These are phyloP conservation scores for Echinarachnius parma DNA, from an alignment of 53 echinoderm and acorn worm genomes.

Conservation along the genomic window DNA sequence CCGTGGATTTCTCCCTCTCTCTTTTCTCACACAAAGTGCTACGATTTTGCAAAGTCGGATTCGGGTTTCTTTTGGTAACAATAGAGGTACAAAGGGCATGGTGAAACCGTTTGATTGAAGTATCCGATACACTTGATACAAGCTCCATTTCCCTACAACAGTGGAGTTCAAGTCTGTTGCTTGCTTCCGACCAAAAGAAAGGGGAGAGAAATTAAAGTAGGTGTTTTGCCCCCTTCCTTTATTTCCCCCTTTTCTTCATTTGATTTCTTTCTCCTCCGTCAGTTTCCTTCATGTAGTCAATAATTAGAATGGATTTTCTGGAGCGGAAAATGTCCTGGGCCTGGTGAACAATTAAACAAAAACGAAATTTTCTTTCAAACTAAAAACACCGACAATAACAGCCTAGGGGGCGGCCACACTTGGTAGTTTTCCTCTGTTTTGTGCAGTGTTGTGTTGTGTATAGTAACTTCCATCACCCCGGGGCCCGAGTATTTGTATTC, in stretches of 20 bases:
- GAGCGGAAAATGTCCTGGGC: slow-evolving; percentile 39
- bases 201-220: too few relatives aligned
- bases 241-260: not conserved
- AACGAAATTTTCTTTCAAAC: slow-evolving; percentile 41
- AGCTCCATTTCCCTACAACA: too few relatives aligned
- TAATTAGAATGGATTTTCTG: slow-evolving; percentile 26
- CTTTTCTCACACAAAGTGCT: slow-evolving; percentile 12
- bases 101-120: slow-evolving; percentile 14
- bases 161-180: too few relatives aligned
- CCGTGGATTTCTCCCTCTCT: too few relatives aligned
- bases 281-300: too few relatives aligned
- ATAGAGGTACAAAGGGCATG: not conserved
- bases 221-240: slow-evolving; percentile 7
- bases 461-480: slow-evolving; percentile 30
- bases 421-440: slow-evolving; percentile 30
- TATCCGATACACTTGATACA: slow-evolving; percentile 41
- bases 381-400: slow-evolving; percentile 48
- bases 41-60: slow-evolving; percentile 23
- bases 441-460: slow-evolving; percentile 16
- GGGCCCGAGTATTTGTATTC: slow-evolving; percentile 14
- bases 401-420: slow-evolving; percentile 22
- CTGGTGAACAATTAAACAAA: slow-evolving; percentile 46
- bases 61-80: slow-evolving; percentile 34
- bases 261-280: not conserved
- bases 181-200: too few relatives aligned